Evolutionary conservation across 2,113 vertebrate genomes (phyloP), one percentile per base, ranked within the genome.

Genomic region (Salvator merianae): DNA sequence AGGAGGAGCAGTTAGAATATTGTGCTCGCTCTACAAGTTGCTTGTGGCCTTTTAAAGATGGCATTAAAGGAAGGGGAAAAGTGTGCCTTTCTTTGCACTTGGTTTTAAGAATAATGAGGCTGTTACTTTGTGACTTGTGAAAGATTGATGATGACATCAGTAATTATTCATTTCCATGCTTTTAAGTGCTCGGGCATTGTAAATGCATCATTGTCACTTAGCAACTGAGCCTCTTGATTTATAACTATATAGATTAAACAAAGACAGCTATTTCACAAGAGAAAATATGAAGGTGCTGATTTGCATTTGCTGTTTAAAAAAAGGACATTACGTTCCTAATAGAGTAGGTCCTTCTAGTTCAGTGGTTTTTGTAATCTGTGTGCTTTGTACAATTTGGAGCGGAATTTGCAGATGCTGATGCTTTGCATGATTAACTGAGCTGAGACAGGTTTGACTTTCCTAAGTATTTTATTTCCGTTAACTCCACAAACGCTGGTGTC

Each of bases 171-270:
- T 84, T 90, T 73, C 55, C 32, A 7, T 43, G 28, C 74, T 84
- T 55, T 80, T 77, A 70, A 43, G 36, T 83, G 85, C 0, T 4
- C 0, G 18, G 69, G 34, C 20, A 59, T 6, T 81, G 83, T 71
- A 83, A 81, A 84, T 84, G 83, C 68, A 79, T 86, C 76, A 81
- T 50, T 7, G 30, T 1, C 3, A 74, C 74, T 74, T 68, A 81
- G 76, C 30, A 24, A 50, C 72, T 40, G 12, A 50, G 40, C 55
- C 40, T 0, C 1, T 0, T 81, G 50, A 24, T 26, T 82, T 84
- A 76, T 59, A 70, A 50, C 83, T 72, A 24, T 43, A 73, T 72
- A 84, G 83, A 79, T 84, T 72, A 84, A 84, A 84, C 10, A 77
- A 79, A 73, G 76, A 84, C 83, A 79, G 68, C 69, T 72, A 84